Base-by-base conservation (phyloP, 2,113 vertebrate genomes). In the Anolis sagrei region DNA sequence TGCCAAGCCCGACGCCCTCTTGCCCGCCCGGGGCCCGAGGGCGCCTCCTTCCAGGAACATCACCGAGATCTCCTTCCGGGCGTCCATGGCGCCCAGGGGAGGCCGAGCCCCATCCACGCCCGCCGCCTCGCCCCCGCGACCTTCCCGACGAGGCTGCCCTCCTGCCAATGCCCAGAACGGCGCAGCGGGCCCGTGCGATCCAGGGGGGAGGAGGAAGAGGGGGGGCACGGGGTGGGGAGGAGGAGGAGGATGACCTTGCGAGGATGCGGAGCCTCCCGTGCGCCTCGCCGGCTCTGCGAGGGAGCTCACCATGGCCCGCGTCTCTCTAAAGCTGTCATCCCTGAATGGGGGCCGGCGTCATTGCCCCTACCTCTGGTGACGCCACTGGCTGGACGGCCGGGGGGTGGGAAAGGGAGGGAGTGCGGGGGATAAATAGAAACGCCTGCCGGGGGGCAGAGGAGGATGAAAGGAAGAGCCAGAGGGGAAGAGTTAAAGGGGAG, bases 241-340 rank as follows among this genome's bases (percentile, higher is more conserved):
- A 66, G 62, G 23, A 23, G 62, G 96, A 97, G 96, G 97, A 96
- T 98, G 97, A 98, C 97, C 97, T 97, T 97, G 97, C 96, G 97
- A 44, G 39, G 39, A 97, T 97, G 96, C 95, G 95, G 97, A 93
- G 95, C 96, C 97, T 97, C 91, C 95, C 93, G 96, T 97, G 97
- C 92, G 97, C 96, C 94, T 96, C 95, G 93, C 97, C 94, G 97
- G 97, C 97, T 98, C 97, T 98, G 98, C 98, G 98, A 98, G 97
- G 98, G 98, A 98, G 97, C 84, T 86, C 98, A 98, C 98, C 97
- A 98, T 98, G 97, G 97, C 97, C 97, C 98, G 97, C 97, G 97
- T 97, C 97, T 97, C 97, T 97, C 95, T 97, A 97, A 86, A 98
- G 96, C 97, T 98, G 98, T 98, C 98, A 99, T 98, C 98, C 78